Conservation (phyloP, 2,797 vertebrate genomes). For the Crotalus adamanteus region DNA sequence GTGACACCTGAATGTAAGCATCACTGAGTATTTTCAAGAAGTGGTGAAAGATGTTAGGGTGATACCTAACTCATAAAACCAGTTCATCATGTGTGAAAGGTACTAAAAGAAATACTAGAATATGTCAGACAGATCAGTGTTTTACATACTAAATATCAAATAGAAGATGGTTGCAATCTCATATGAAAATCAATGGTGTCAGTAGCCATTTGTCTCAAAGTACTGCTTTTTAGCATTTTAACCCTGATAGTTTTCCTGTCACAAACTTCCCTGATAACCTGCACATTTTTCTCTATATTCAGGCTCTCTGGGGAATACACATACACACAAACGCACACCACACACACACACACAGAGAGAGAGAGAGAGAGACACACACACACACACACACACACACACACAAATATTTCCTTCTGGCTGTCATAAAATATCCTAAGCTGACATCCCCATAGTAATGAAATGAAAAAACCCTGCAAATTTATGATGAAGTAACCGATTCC, state of each 20-base stretch:
- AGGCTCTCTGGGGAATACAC: slow-evolving; percentile 35
- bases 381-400: slow-evolving; percentile 15
- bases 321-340: not conserved
- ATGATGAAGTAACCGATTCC: slow-evolving; percentile 37
- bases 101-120: slow-evolving; percentile 15
- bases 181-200: slow-evolving; percentile 37
- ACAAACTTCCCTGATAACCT: slow-evolving; percentile 33
- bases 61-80: not conserved
- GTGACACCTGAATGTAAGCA: not conserved
- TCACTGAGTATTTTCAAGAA: not conserved
- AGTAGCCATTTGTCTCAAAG: slow-evolving; percentile 48
- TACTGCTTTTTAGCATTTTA: slow-evolving; percentile 30
- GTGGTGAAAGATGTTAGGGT: not conserved
- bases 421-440: slow-evolving; percentile 22
- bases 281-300: slow-evolving; percentile 16
- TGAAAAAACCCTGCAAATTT: slow-evolving; percentile 6
- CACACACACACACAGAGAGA: not conserved
- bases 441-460: not conserved
- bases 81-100: slow-evolving; percentile 8
- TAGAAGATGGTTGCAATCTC: not conserved
- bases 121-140: slow-evolving; percentile 27
- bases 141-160: slow-evolving; percentile 38
- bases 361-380: too few species aligned
- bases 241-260: slow-evolving; percentile 23
- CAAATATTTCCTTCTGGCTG: slow-evolving; percentile 29